These are phyloP conservation scores for Rhagium mordax DNA, from an alignment of 2,888 invertebrate genomes.

Conservation along the genomic window DNA sequence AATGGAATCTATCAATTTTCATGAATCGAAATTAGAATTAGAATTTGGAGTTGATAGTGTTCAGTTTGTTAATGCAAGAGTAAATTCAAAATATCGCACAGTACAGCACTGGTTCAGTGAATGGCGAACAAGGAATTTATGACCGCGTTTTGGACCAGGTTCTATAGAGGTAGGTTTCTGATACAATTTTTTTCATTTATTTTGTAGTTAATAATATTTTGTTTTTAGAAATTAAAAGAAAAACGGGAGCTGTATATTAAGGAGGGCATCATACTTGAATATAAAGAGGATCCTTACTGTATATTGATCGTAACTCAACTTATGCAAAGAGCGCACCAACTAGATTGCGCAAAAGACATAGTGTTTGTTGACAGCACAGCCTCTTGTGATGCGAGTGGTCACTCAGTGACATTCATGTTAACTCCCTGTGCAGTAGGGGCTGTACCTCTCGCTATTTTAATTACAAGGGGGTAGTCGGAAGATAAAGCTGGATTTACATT, in stretches of 20 bases:
- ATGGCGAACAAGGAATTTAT: too few species aligned
- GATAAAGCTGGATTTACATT: constrained; percentile 28
- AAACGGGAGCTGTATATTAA: constrained; percentile 15
- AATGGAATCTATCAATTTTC: constrained; percentile 28
- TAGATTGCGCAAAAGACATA: constrained; percentile 14
- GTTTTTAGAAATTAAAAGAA: neutral
- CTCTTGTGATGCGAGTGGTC: constrained; percentile 14
- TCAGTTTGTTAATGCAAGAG: constrained; percentile 20
- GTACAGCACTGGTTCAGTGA: constrained; percentile 26
- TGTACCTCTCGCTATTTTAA: constrained; percentile 31
- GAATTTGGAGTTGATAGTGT: constrained; percentile 30
- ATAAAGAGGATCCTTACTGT: constrained; percentile 18
- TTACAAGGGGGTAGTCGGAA: constrained; percentile 30
- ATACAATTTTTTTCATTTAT: too few species aligned
- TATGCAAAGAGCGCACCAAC: constrained; percentile 21
- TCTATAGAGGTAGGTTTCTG: neutral
- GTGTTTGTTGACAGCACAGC: constrained; percentile 24
- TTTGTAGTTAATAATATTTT: too few species aligned
- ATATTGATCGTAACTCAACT: constrained; percentile 15
- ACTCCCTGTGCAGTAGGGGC: constrained; percentile 24
- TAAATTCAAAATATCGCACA: constrained; percentile 34
- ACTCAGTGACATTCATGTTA: constrained; percentile 32
- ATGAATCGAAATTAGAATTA: constrained; percentile 36
- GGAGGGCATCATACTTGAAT: constrained; percentile 13
- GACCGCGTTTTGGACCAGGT: neutral